Evolutionary conservation across 2,113 vertebrate genomes (phyloP).

Genomic region (Piaya cayana): DNA sequence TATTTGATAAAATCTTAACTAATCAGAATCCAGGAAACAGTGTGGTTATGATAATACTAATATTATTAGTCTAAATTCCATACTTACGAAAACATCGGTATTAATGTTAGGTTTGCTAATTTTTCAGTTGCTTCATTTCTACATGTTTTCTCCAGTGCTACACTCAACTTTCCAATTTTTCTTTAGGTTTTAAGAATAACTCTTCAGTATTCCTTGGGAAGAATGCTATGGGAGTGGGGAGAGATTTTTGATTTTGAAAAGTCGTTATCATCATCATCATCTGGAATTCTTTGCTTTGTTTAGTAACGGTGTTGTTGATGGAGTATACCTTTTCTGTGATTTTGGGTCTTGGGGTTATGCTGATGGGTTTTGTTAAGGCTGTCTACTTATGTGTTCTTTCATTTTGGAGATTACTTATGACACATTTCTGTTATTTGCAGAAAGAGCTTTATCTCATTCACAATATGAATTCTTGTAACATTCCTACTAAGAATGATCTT

Average conservation of each 20-base stretch:
- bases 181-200: background rate
- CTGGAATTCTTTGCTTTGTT: background rate
- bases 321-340: background rate
- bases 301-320: background rate
- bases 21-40: background rate
- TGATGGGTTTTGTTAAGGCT: fast-evolving
- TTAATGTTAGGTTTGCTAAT: background rate
- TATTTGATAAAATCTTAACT: background rate
- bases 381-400: background rate
- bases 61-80: background rate
- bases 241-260: background rate
- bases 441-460: background rate
- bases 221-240: background rate
- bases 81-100: background rate
- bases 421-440: background rate
- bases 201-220: background rate
- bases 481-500: background rate
- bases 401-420: background rate
- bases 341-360: background rate
- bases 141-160: background rate
- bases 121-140: background rate
- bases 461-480: background rate
- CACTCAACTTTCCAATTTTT: background rate
- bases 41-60: background rate
- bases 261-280: background rate